phyloP scores from a whole-genome alignment of 2,797 vertebrate genomes.

The Myripristis jacobus region DNA sequence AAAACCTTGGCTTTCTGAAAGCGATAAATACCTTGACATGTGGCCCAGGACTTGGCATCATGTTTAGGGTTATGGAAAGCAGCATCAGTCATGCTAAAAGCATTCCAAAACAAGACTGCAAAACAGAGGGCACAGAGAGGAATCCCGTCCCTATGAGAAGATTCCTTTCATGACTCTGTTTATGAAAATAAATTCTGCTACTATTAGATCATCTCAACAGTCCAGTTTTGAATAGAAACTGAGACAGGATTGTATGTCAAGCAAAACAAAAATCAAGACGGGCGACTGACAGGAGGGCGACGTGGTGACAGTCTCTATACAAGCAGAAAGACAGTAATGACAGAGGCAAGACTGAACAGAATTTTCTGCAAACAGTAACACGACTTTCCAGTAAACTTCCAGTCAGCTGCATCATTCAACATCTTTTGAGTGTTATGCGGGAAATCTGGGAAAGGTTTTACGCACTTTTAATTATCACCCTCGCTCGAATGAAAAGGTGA shows the following conservation, averaged over 20 bases:
- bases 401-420: not conserved
- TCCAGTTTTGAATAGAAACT: slow-evolving; percentile 20
- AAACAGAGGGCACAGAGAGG: not conserved
- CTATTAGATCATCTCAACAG: slow-evolving; percentile 10
- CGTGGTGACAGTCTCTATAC: not conserved
- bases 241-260: not conserved
- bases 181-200: slow-evolving; percentile 13
- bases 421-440: not conserved
- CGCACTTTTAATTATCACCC: slow-evolving; percentile 13
- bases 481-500: not conserved
- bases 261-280: not conserved
- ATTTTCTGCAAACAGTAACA: not conserved
- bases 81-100: not conserved
- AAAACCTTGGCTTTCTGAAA: no score
- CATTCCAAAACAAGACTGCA: not conserved
- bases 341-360: slow-evolving; percentile 12
- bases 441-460: not conserved
- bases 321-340: slow-evolving; percentile 10
- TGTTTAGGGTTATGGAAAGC: not conserved
- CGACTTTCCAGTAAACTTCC: not conserved
- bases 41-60: no score
- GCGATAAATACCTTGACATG: no score
- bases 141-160: no score
- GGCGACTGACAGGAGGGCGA: not conserved
- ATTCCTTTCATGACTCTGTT: not conserved